Percentiles rank a stretch among this genome's conserved stretches.
These are phyloP conservation scores for Pseudanteris insignis DNA, from an alignment of 2,888 invertebrate species.

Conservation along the genomic window DNA sequence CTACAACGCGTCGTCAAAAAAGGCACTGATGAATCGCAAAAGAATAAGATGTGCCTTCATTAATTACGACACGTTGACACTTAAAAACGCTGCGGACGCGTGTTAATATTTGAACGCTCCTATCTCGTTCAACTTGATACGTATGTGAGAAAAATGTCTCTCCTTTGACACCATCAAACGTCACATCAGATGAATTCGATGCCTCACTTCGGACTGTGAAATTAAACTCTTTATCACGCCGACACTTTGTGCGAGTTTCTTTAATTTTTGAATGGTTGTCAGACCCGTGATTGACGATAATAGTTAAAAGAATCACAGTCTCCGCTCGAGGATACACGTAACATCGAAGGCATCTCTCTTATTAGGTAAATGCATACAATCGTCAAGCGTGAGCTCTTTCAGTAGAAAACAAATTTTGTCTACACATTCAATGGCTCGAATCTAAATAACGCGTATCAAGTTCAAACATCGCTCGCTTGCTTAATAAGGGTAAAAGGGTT, in stretches of 20 bases:
- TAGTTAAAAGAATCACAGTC: slow-evolving; percentile 2
- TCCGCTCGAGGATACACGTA: neutral
- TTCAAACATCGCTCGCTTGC: slow-evolving; percentile 55
- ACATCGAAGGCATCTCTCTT: slow-evolving; percentile 47
- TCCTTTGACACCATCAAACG: slow-evolving; percentile 22
- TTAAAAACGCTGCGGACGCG: slow-evolving; percentile 26
- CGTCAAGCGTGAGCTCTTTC: slow-evolving; percentile 44
- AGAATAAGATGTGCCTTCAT: slow-evolving; percentile 45
- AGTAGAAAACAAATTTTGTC: too few species aligned
- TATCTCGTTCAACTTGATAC: slow-evolving; percentile 15
- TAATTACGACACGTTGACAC: slow-evolving; percentile 49
- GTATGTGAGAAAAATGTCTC: slow-evolving; percentile 31
- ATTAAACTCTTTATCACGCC: slow-evolving; percentile 35
- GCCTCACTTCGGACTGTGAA: slow-evolving; percentile 12
- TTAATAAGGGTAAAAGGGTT: slow-evolving; percentile 65
- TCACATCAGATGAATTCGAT: slow-evolving; percentile 29
- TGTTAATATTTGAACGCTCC: slow-evolving; percentile 28
- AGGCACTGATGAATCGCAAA: slow-evolving; percentile 50
- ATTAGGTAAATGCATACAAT: slow-evolving; percentile 54
- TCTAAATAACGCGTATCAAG: slow-evolving; percentile 64
- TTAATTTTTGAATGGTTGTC: slow-evolving; percentile 27
- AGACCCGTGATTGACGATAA: slow-evolving; percentile 27
- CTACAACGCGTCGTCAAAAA: slow-evolving; percentile 47
- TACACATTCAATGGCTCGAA: slow-evolving; percentile 55
- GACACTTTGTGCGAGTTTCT: slow-evolving; percentile 22